Percentiles rank a stretch among this genome's conserved stretches.
Evolutionary conservation across 2,888 invertebrate genomes (phyloP).

Genomic region (Drosophila buzzatii): DNA sequence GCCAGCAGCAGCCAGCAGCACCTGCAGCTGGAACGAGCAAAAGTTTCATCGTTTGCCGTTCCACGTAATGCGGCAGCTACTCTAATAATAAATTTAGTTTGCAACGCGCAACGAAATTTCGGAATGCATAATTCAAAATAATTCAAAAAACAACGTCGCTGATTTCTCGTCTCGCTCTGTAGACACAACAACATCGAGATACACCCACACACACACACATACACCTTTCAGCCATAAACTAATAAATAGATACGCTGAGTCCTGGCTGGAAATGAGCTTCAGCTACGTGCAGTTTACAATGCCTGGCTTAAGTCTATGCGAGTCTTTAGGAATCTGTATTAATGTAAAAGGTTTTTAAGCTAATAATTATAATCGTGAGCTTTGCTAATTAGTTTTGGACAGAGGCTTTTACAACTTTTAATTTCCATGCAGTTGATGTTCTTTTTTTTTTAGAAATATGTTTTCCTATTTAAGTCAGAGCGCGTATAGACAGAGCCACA

Average conservation of each 20-base stretch:
- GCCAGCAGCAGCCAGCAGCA: slow-evolving; percentile 26
- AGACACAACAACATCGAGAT: slow-evolving; percentile 15
- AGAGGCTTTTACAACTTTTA: not conserved
- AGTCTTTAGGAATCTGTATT: not conserved
- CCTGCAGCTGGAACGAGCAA: slow-evolving; percentile 45
- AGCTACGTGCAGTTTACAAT: not conserved
- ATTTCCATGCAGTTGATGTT: no score
- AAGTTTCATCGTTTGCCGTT: slow-evolving; percentile 57
- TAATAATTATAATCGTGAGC: not conserved
- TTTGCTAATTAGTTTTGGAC: not conserved
- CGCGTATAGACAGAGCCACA: no score
- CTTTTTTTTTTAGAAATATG: no score
- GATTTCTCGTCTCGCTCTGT: slow-evolving; percentile 41
- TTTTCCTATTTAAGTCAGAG: no score
- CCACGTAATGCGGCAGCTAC: slow-evolving; percentile 79
- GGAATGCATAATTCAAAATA: slow-evolving; percentile 80
- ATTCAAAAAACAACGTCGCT: slow-evolving; percentile 67
- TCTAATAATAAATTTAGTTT: slow-evolving; percentile 83
- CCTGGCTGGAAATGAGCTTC: slow-evolving; percentile 12
- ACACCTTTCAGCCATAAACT: not conserved
- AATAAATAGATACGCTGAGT: slow-evolving; percentile 14
- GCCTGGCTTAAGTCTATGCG: slow-evolving; percentile 8
- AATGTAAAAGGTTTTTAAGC: not conserved
- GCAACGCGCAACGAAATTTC: slow-evolving; percentile 71
- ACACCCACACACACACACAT: not conserved